Conservation (phyloP, 2,797 vertebrate species). For the Microcaecilia unicolor region DNA sequence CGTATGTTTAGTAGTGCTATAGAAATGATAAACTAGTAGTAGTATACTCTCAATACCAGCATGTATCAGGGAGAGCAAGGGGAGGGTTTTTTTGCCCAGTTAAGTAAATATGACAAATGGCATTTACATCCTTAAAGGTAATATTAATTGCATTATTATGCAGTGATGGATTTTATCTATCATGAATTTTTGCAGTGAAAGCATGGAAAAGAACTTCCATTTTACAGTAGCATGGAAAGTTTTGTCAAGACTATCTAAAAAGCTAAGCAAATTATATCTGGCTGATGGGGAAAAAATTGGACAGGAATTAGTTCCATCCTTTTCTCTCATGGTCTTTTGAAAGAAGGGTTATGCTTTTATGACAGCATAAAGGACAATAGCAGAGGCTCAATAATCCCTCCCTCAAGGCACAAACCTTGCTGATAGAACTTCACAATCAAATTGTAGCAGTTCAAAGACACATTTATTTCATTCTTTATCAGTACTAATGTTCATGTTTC, state of each 20-base stretch:
- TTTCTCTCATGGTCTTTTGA: slow-evolving; percentile 17
- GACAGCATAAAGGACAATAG: slow-evolving; percentile 19
- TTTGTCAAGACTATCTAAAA: slow-evolving; percentile 4
- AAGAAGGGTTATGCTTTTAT: slow-evolving; percentile 18
- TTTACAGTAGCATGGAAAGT: neutral
- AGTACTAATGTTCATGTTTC: slow-evolving; percentile 44
- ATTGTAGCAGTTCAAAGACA: slow-evolving; percentile 27
- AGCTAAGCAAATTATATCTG: slow-evolving; percentile 1
- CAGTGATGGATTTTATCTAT: no score
- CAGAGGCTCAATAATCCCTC: slow-evolving; percentile 36
- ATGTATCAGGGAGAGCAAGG: no score
- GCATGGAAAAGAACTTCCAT: neutral
- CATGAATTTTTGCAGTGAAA: no score
- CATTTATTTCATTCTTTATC: slow-evolving; percentile 48
- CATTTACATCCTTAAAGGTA: no score
- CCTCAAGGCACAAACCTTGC: slow-evolving; percentile 26
- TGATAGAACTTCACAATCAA: slow-evolving; percentile 28
- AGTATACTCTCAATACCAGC: no score
- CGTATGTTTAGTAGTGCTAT: no score
- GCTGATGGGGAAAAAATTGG: slow-evolving; percentile 3
- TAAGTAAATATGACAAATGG: no score
- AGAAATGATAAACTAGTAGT: no score
- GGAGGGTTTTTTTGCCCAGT: no score
- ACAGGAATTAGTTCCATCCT: neutral
- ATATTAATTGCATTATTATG: no score